Evolutionary conservation across 2,797 vertebrate genomes (phyloP).

Genomic region (Pangasius djambal): DNA sequence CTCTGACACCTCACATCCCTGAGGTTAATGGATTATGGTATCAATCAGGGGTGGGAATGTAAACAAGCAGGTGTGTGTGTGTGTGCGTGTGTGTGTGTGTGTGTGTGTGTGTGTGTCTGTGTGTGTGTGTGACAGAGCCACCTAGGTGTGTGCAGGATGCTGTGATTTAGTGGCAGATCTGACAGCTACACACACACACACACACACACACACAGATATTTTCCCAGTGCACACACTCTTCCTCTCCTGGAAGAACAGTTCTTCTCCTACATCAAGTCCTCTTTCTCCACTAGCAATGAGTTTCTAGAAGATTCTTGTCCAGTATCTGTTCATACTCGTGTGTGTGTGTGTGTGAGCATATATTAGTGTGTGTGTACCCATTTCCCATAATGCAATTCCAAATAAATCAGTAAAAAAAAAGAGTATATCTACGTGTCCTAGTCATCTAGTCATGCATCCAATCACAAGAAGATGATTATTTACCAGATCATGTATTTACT

Average conservation of each 20-base stretch:
- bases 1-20: conserved; percentile 24
- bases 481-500: too few relatives aligned
- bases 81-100: conserved; percentile 11
- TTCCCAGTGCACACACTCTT: background rate
- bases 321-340: background rate
- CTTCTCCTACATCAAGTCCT: background rate
- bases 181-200: background rate
- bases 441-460: too few relatives aligned
- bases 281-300: background rate
- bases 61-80: conserved; percentile 24
- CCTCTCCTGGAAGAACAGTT: background rate
- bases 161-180: background rate
- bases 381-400: too few relatives aligned
- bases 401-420: too few relatives aligned
- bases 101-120: too few relatives aligned
- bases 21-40: conserved; percentile 48
- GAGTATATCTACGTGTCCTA: too few relatives aligned
- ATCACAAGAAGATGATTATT: too few relatives aligned
- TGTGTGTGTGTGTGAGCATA: background rate
- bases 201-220: background rate
- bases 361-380: background rate
- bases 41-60: conserved; percentile 47
- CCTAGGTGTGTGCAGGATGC: background rate
- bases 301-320: background rate
- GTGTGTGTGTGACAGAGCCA: background rate